phyloP scores from a whole-genome alignment of 2,888 invertebrate genomes.

The Pyrrhopygopsis socrates region DNA sequence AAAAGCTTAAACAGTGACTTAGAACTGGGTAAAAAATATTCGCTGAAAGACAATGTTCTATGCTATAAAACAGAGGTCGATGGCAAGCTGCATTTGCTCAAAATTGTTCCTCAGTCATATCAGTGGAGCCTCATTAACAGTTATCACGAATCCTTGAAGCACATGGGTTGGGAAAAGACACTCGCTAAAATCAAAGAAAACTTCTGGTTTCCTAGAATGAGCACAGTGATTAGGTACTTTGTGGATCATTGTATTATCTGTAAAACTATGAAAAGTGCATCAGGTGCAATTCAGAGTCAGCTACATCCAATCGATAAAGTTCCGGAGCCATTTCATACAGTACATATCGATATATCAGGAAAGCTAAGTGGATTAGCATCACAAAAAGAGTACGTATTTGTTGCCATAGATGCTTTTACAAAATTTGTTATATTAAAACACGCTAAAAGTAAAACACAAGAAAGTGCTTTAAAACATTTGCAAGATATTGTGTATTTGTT shows the following conservation, averaged over 20 bases:
- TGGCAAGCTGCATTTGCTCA: constrained; percentile 39
- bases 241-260: background rate
- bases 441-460: background rate
- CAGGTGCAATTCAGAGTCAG: background rate
- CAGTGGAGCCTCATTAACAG: constrained; percentile 83
- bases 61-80: constrained; percentile 8
- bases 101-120: constrained; percentile 76
- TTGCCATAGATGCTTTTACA: background rate
- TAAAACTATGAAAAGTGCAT: background rate
- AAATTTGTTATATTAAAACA: background rate
- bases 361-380: background rate
- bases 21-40: constrained; percentile 21
- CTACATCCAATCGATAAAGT: background rate
- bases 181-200: constrained; percentile 58
- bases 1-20: constrained; percentile 30
- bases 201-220: constrained; percentile 75
- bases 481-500: background rate
- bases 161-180: constrained; percentile 84
- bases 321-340: background rate
- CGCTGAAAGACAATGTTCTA: constrained; percentile 47
- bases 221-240: background rate
- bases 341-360: background rate
- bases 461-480: background rate
- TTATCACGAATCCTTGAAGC: constrained; percentile 71
- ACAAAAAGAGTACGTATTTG: background rate